Conservation (phyloP, 1,140 invertebrate species). For the Orchestia grillus region DNA sequence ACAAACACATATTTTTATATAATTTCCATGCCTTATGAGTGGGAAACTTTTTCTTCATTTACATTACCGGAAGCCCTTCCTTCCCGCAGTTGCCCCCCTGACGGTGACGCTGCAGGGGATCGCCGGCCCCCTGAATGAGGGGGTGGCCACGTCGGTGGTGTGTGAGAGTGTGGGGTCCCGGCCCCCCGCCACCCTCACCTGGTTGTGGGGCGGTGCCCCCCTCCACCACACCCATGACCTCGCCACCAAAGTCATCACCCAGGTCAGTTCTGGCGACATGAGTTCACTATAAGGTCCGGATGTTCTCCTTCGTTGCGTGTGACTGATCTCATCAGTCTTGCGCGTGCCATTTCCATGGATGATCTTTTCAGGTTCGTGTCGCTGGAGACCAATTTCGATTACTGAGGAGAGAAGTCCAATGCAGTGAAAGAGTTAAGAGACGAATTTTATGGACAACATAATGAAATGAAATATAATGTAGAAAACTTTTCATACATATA, state of each 20-base stretch:
- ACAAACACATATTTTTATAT: no score
- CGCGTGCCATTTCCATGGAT: no score
- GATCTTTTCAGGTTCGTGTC: no score
- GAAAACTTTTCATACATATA: no score
- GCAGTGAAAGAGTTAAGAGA: no score
- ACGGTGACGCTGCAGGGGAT: constrained; percentile 15
- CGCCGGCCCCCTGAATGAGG: constrained; percentile 56
- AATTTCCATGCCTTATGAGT: no score
- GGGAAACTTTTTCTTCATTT: not conserved
- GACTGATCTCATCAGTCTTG: not conserved
- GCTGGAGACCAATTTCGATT: no score
- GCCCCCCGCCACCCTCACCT: constrained; percentile 82
- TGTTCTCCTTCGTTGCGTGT: no score
- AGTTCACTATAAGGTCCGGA: not conserved
- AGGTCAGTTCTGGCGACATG: not conserved
- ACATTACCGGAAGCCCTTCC: not conserved
- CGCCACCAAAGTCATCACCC: not conserved
- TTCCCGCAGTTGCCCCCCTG: constrained; percentile 38
- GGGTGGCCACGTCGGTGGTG: constrained; percentile 72
- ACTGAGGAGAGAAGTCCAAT: no score
- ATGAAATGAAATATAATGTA: no score
- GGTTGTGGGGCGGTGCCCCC: constrained; percentile 80
- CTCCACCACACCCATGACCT: constrained; percentile 15
- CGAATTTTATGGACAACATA: no score
- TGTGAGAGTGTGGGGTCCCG: constrained; percentile 83